Evolutionary conservation across 30 jellyfish, hydroid and myxozoan genomes (phyloP).

Genomic region (Turritopsis rubra): DNA sequence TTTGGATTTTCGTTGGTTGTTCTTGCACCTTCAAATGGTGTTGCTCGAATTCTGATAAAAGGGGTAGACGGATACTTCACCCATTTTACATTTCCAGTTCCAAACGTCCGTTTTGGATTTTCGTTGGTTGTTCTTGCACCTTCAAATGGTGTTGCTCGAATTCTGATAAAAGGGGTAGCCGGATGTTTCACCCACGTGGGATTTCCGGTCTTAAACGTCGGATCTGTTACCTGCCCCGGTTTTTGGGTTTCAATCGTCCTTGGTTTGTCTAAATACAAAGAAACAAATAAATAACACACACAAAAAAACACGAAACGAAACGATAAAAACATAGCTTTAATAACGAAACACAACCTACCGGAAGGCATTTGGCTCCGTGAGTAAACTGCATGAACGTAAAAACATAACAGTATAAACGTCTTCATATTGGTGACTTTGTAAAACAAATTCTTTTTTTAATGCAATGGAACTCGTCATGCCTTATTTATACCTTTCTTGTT

Average conservation of each 20-base stretch:
- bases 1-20: no score
- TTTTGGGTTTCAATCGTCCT: neutral
- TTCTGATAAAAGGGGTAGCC: neutral
- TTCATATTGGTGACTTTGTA: neutral
- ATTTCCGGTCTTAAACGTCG: neutral
- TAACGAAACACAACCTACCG: neutral
- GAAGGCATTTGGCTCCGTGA: neutral
- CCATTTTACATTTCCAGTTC: no score
- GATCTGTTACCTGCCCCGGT: neutral
- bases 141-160: no score
- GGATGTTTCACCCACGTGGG: neutral
- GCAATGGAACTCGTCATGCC: neutral
- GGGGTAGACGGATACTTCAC: neutral
- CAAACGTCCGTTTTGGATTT: no score
- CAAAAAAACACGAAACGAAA: neutral
- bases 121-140: no score
- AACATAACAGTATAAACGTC: neutral
- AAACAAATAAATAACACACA: neutral
- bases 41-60: no score
- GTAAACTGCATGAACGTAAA: neutral
- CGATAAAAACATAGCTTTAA: neutral
- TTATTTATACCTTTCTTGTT: neutral
- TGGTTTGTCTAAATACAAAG: neutral
- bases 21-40: no score
- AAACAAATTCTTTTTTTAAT: neutral